Percentiles rank a stretch among this genome's conserved stretches.
These are phyloP conservation scores for Penaeus japonicus DNA, from an alignment of 1,140 invertebrate genomes.

Conservation along the genomic window DNA sequence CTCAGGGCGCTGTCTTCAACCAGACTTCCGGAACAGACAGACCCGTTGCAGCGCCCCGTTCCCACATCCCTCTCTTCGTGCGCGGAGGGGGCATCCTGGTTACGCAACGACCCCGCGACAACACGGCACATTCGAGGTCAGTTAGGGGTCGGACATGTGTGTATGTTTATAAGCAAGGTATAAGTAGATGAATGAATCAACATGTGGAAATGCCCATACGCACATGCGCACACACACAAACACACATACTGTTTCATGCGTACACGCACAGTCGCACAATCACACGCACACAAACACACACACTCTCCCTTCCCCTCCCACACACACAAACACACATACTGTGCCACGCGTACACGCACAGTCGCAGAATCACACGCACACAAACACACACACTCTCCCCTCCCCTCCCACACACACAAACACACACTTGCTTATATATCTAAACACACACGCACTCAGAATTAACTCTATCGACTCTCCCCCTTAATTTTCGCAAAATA, in stretches of 20 bases:
- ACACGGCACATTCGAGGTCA: slow-evolving; percentile 55
- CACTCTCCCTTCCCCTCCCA: neutral
- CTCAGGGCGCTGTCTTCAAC: neutral
- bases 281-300: neutral
- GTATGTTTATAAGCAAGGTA: too few species aligned
- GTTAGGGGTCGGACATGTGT: neutral
- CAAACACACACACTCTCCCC: too few species aligned
- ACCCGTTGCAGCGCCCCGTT: neutral
- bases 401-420: too few species aligned
- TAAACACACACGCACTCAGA: too few species aligned
- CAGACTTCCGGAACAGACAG: neutral
- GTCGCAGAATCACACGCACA: neutral
- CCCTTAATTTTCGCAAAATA: too few species aligned
- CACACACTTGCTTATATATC: too few species aligned
- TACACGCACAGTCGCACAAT: neutral
- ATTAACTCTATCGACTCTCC: too few species aligned
- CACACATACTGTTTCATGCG: neutral
- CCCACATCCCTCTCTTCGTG: slow-evolving; percentile 45
- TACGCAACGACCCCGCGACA: slow-evolving; percentile 64
- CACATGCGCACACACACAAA: neutral
- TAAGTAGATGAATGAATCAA: too few species aligned
- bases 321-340: too few species aligned
- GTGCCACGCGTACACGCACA: neutral
- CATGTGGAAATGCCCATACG: neutral
- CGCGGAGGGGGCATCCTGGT: slow-evolving; percentile 65